Base-by-base conservation (phyloP, 2,113 vertebrate genomes). In the Anser brachyrhynchus region DNA sequence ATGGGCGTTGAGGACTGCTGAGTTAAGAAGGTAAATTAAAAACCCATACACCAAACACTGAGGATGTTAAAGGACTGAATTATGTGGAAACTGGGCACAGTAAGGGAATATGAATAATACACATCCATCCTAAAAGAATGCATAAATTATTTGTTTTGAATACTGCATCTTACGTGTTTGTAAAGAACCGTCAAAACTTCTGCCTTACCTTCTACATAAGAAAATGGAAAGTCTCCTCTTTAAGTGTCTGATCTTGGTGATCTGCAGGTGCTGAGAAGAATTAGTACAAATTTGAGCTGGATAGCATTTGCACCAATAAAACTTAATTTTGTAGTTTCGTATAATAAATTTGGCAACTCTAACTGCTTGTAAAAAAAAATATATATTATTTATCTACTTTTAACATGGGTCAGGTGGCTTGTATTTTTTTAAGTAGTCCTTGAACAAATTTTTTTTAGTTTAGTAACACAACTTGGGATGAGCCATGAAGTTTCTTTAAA, bases 81-180 rank as follows among this genome's bases (percentile, higher is more conserved):
- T 74, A 2, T 72, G 33, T 52, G 29, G 58, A 64, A 73, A 55
- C 12, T 61, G 5, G 17, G 8, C 33, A 74, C 19, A 62, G 18
- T 66, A 49, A 71, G 28, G 71, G 46, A 65, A 62, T 17, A 4
- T 35, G 39, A 10, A 10, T 52, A 41, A 33, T 43, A 33, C 21
- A 7, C 2, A 28, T 37, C 7, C 35, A 28, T 37, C 9, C 26
- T 44, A 83, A 64, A 78, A 65, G 6, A 85, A 49, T 51, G 41
- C 6, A 41, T 15, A 8, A 7, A 70, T 71, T 46, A 46, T 1
- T 78, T 46, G 12, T 23, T 92, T 86, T 59, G 49, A 52, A 74
- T 54, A 11, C 3, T 0, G 1, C 9, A 14, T 7, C 1, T 62
- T 44, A 39, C 13, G 9, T 10, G 0, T 8, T 16, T 13, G 6